phyloP scores from a whole-genome alignment of 2,797 vertebrate species.

The Bovichtus variegatus region DNA sequence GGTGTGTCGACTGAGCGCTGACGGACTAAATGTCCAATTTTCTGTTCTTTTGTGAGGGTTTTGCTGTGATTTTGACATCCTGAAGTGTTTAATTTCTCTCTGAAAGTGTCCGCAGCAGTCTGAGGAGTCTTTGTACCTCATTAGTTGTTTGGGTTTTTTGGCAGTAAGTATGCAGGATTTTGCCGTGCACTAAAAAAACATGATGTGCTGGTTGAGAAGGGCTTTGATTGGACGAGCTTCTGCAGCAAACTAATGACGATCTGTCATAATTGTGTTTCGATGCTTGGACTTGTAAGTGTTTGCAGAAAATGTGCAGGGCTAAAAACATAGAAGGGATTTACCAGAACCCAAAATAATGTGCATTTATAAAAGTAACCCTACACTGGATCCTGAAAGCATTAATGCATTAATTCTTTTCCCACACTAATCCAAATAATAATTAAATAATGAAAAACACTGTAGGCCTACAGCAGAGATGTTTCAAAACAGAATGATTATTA shows the following conservation, averaged over 20 bases:
- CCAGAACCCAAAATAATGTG: background rate
- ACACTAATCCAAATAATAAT: background rate
- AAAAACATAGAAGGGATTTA: background rate
- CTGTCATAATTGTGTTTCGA: constrained; percentile 15
- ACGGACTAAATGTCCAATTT: constrained; percentile 62
- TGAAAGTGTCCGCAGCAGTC: constrained; percentile 44
- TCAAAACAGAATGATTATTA: too few relatives aligned
- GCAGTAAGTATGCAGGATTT: constrained; percentile 25
- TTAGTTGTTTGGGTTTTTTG: constrained; percentile 57
- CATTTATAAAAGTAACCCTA: background rate
- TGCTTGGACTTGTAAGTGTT: background rate
- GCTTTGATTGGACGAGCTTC: constrained; percentile 5
- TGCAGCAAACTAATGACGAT: background rate
- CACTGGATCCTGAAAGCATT: background rate
- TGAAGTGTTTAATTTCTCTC: constrained; percentile 46
- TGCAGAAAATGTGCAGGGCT: background rate
- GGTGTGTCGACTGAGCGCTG: constrained; percentile 64
- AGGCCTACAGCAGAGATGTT: too few relatives aligned
- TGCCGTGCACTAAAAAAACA: constrained; percentile 3
- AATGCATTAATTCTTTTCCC: background rate
- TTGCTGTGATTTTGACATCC: constrained; percentile 38
- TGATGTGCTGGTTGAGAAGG: constrained; percentile 5
- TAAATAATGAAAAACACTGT: too few relatives aligned
- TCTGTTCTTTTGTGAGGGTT: constrained; percentile 43
- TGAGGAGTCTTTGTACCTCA: constrained; percentile 45